Evolutionary conservation across 2,113 vertebrate genomes (phyloP).

Genomic region (Puffinus mauretanicus): DNA sequence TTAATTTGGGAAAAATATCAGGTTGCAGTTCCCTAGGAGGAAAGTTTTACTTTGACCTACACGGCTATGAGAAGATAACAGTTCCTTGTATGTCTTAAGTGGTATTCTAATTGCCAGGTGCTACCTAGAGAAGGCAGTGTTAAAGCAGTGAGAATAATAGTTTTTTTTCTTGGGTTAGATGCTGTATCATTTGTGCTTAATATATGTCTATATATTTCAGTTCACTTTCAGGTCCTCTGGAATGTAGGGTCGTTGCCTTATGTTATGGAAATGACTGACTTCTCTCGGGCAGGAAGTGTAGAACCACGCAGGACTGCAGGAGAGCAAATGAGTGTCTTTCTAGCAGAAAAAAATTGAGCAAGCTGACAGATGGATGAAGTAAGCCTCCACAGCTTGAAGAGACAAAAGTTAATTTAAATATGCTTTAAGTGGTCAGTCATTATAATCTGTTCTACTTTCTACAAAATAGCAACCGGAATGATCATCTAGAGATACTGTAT

Average conservation of each 20-base stretch:
- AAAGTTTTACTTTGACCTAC: background rate
- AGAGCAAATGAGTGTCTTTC: background rate
- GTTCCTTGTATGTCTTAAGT: background rate
- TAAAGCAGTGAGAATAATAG: background rate
- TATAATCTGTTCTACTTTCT: background rate
- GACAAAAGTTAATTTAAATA: background rate
- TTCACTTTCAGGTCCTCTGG: background rate
- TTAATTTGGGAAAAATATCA: background rate
- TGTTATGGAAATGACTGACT: background rate
- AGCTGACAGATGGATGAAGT: background rate
- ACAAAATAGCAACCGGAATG: background rate
- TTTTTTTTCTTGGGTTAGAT: background rate
- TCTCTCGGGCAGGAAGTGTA: background rate
- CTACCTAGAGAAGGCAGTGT: background rate
- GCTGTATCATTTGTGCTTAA: background rate
- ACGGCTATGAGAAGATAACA: background rate
- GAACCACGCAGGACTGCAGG: background rate
- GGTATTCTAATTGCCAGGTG: background rate
- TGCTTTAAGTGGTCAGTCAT: background rate
- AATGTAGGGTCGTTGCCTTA: fast-evolving
- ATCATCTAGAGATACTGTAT: background rate
- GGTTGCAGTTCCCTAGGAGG: background rate
- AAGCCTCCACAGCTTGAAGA: background rate
- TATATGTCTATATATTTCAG: background rate
- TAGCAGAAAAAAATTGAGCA: fast-evolving